These are phyloP conservation scores for Chelmon rostratus DNA, from an alignment of 2,797 vertebrate genomes.

Conservation along the genomic window DNA sequence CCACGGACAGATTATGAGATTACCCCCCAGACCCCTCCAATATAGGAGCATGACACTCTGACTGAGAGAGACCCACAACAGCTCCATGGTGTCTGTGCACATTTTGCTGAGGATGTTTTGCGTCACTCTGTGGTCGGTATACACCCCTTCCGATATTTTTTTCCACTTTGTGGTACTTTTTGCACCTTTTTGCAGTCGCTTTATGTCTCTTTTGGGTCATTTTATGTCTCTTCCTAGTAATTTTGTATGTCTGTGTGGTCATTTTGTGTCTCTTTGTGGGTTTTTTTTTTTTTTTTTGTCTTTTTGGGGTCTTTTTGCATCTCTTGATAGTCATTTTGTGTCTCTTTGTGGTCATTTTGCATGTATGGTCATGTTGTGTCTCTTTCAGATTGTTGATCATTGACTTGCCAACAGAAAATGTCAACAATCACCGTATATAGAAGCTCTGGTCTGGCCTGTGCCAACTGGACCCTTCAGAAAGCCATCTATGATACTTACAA, in stretches of 20 bases:
- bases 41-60: neutral
- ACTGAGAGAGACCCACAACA: neutral
- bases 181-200: no score
- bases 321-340: neutral
- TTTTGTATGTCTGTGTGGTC: neutral
- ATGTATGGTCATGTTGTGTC: rapidly evolving
- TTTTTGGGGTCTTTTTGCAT: neutral
- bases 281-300: no score
- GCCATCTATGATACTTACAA: neutral
- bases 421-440: neutral
- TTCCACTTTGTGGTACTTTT: no score
- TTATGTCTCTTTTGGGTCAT: neutral
- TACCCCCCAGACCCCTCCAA: neutral
- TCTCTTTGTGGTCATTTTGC: neutral
- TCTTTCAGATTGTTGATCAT: neutral
- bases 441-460: neutral
- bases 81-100: neutral
- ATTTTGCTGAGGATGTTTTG: neutral
- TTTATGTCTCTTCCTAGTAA: neutral
- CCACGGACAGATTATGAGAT: neutral
- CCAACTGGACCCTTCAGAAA: neutral
- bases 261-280: neutral
- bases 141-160: no score
- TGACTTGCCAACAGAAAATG: neutral
- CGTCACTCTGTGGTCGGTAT: no score